Evolutionary conservation across 2,113 vertebrate species (phyloP).

Genomic region (Empidonax alnorum): DNA sequence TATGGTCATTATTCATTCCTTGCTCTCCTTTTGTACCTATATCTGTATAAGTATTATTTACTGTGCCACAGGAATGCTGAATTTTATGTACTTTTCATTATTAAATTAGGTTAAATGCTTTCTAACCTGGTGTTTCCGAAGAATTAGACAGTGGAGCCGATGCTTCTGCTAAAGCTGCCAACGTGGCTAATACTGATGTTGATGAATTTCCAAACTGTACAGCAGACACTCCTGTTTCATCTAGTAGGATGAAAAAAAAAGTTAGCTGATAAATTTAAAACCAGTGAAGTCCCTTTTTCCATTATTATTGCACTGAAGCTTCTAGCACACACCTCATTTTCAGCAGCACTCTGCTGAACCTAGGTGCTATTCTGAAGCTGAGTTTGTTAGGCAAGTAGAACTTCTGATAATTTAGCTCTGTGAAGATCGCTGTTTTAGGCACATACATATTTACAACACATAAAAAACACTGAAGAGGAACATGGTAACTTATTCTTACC

Average conservation of each 20-base stretch:
- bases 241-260: constrained; percentile 63
- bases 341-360: neutral
- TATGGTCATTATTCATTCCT: neutral
- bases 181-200: constrained; percentile 85
- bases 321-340: neutral
- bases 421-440: neutral
- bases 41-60: neutral
- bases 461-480: neutral
- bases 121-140: constrained; percentile 86
- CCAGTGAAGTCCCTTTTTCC: neutral
- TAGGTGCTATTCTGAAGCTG: neutral
- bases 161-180: constrained; percentile 88
- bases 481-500: constrained; percentile 44
- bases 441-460: neutral
- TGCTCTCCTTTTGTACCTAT: neutral
- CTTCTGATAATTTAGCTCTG: neutral
- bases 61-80: neutral
- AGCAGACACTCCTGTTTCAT: constrained; percentile 84
- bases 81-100: neutral
- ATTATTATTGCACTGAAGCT: neutral
- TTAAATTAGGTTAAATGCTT: neutral
- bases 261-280: neutral
- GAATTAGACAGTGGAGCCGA: constrained; percentile 86
- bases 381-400: neutral
- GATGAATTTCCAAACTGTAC: constrained; percentile 89